Base-by-base conservation (phyloP, 2,113 vertebrate species). In the Loxodonta africana region DNA sequence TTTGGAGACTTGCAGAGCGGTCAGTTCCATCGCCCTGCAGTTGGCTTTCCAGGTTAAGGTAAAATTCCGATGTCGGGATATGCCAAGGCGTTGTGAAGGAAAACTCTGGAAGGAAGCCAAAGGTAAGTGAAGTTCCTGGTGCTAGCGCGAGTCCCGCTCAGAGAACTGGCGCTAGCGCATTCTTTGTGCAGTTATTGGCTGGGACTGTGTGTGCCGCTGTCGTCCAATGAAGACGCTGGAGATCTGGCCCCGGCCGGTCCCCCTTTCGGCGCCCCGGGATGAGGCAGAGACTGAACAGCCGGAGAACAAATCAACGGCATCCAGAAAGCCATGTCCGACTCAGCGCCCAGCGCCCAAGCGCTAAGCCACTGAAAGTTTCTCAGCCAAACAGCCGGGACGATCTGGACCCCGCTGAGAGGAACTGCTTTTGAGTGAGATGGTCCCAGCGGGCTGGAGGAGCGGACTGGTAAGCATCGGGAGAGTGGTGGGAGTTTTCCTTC, bases 131-230 rank as follows among this genome's bases (percentile, higher is more conserved):
- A 98, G 95, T 95, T 98, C 88, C 88, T 60, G 88, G 95, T 90
- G 78, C 84, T 90, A 44, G 94, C 90, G 69, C 69, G 33, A 2
- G 94, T 95, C 88, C 84, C 1, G 94, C 97, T 76, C 90, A 0
- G 57, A 62, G 93, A 94, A 86, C 85, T 53, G 46, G 90, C 71
- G 90, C 95, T 87, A 84, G 90, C 97, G 96, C 94, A 94, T 97
- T 95, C 96, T 98, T 97, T 96, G 97, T 99, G 99, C 98, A 99
- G 97, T 99, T 99, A 98, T 98, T 97, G 98, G 98, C 89, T 96
- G 99, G 98, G 98, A 99, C 99, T 99, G 98, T 98, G 93, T 97
- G 99, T 98, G 99, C 99, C 99, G 99, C 99, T 99, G 99, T 99
- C 98, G 99, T 98, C 99, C 98, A 99, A 96, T 98, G 97, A 95